Conservation (phyloP, 1,140 invertebrate species). For the Ceratitis capitata region DNA sequence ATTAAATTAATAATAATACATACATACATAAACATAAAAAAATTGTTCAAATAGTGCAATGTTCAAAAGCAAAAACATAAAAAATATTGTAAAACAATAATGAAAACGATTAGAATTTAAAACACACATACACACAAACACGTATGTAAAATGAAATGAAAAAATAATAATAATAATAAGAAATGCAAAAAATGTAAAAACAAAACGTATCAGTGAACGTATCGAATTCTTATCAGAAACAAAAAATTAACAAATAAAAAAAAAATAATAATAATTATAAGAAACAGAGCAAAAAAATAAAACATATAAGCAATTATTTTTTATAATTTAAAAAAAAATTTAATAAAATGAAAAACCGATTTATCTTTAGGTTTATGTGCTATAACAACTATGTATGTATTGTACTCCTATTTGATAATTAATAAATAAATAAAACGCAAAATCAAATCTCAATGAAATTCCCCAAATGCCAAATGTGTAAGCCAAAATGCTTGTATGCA, state of each 20-base stretch:
- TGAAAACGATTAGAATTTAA: neutral
- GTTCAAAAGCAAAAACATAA: too few species aligned
- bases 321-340: too few species aligned
- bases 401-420: neutral
- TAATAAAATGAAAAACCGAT: too few species aligned
- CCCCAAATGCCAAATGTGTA: neutral
- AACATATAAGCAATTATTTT: too few species aligned
- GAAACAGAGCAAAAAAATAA: too few species aligned
- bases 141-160: neutral
- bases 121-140: neutral
- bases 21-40: too few species aligned
- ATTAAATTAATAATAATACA: too few species aligned
- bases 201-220: neutral
- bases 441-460: neutral
- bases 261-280: neutral
- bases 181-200: neutral
- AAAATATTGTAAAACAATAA: too few species aligned
- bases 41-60: too few species aligned
- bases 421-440: neutral
- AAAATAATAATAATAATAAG: neutral
- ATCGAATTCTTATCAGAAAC: conserved; percentile 1
- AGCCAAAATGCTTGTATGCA: neutral
- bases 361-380: neutral
- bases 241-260: neutral
- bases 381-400: neutral